Evolutionary conservation across 1,140 invertebrate species (phyloP).

Genomic region (Reticulitermes speratus): DNA sequence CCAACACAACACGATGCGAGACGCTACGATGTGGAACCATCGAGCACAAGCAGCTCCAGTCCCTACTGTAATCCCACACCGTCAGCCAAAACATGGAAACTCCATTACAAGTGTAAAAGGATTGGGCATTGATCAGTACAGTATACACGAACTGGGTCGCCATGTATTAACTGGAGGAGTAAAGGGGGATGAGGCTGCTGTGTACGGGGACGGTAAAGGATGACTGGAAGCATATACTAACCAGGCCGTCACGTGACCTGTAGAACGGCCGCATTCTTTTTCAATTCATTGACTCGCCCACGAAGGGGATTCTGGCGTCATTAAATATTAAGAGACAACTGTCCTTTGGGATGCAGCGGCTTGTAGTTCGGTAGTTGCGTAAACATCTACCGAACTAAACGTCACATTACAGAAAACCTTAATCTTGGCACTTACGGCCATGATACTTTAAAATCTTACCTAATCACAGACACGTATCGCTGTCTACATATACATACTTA

Average conservation of each 20-base stretch:
- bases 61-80: neutral
- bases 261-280: neutral
- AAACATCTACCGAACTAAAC: too few relatives aligned
- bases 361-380: too few relatives aligned
- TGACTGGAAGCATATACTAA: neutral
- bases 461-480: too few relatives aligned
- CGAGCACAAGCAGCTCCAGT: neutral
- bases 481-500: too few relatives aligned
- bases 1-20: neutral
- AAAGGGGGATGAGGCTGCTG: neutral
- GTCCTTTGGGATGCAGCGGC: too few relatives aligned
- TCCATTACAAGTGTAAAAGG: constrained; percentile 18
- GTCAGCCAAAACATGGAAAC: constrained; percentile 17
- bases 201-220: neutral
- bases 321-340: neutral
- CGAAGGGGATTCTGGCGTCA: neutral
- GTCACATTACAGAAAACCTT: too few relatives aligned
- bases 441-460: too few relatives aligned
- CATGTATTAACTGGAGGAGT: neutral
- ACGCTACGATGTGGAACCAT: neutral
- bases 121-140: constrained; percentile 14
- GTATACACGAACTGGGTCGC: neutral
- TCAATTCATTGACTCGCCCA: neutral
- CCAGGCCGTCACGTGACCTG: neutral
- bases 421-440: too few relatives aligned